Base-by-base conservation (phyloP, 2,888 invertebrate species). In the Nephrotoma flavescens region DNA sequence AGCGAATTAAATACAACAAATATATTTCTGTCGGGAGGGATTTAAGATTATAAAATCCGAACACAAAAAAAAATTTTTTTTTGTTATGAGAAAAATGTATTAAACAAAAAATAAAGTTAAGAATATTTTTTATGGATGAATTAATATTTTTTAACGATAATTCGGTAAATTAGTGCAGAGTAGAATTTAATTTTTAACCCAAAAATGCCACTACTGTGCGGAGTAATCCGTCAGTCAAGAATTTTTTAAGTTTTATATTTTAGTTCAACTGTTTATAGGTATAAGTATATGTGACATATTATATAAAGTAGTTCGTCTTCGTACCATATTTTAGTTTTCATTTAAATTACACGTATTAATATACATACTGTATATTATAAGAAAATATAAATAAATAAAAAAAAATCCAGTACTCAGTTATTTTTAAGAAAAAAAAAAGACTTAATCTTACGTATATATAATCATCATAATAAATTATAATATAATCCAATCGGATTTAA, bases 401-500 rank as follows among this genome's bases (percentile, higher is more conserved):
- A 71, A 71, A 52, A 71, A 71, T 71, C 71, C 71, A 71, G 71
- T 71, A 71, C 71, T 84, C 84, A 42, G 84, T 84, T 84, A 42
- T 84, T 84, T n/a, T 84, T 84, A 84, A 84, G 84, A 84, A 19
- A 19, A 71, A 11, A 44, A 71, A 71, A 84, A 84, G n/a, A 84
- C 84, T 84, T 84, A 84, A 84, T 84, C 84, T 84, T 84, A 83
- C 42, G 31, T 84, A 84, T 84, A 84, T 84, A 84, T 84, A 84
- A 84, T 84, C 84, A 89, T 89, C 89, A 88, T 90, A 91, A 92
- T 92, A 91, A 92, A 92, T 91, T 92, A 91, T 91, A 90, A 91
- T 31, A 31, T 91, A 92, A 92, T 91, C 91, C 91, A 90, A 91
- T 91, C 91, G 91, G 92, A 92, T 92, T 92, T 91, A 90, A 92